Base-by-base conservation (phyloP, 2,113 vertebrate species). In the Aspidoscelis tigris region DNA sequence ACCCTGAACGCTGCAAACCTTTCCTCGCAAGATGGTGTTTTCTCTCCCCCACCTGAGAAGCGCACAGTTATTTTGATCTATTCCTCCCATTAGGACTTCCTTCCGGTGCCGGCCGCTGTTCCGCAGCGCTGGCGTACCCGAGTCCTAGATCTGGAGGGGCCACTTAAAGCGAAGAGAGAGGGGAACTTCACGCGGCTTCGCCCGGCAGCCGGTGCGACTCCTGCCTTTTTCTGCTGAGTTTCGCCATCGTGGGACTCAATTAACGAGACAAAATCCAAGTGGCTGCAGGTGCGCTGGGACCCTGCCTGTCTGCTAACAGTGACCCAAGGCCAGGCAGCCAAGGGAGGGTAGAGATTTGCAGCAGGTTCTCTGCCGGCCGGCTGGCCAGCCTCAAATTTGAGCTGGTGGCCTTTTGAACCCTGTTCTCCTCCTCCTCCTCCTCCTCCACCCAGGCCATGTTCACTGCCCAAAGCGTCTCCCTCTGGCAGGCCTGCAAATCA, bases 81-180 rank as follows among this genome's bases (percentile, higher is more conserved):
- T 0, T 0, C 24, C n/a, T 7, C 5, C 1, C 24, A 41, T 39
- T 41, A 24, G 26, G 53, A 50, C 22, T 10, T 5, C 50, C 12
- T 3, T 3, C 41, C 21, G 2, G 22, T 12, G 10, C 39, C 39
- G 20, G 43, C 20, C 11, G 58, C 21, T 2, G 33, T 22, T 66
- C 64, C 43, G 2, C 33, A 16, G 8, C 20, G 68, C 12, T 18
- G 5, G 4, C 26, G 55, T 33, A 20, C 55, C 71, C 2, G n/a
- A 66, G 18, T 50, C 24, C 61, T 16, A 41, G 65, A 80, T 26
- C 70, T 75, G 41, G n/a, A 26, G 71, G 84, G 84, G 70, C 70
- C 71, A 75, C 84, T 75, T 85, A 80, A 80, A 73, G 39, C 14
- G 33, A n/a, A 80, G 61, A 21, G 61, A 21, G 21, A 53, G 14